Evolutionary conservation across 2,797 vertebrate species (phyloP), one percentile per base, ranked within the genome.

Genomic region (Champsocephalus esox): DNA sequence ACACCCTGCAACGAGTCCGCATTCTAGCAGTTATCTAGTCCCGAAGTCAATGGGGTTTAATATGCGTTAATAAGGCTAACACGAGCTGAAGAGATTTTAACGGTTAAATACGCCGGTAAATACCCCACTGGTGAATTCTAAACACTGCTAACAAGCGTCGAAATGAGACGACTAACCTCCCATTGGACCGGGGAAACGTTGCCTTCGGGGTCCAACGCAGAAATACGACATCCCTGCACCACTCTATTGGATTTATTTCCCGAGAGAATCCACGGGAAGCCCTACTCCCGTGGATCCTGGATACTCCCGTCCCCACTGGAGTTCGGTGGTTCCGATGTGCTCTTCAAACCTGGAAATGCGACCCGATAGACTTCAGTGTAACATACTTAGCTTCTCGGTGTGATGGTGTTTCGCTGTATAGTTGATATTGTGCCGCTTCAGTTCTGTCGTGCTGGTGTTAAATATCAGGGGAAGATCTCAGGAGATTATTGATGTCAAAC

Each of bases 401-500:
- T 90, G 8, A 60, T 80, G 1, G 86, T 88, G 71, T 69, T 81
- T 28, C 72, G 76, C 75, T 77, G 83, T 89, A n/a, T 44, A 75
- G 66, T 83, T 65, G 64, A 73, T 86, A 34, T 86, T 12, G 80
- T 88, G 82, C 73, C 71, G 88, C 83, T 88, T 87, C 71, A 81
- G 73, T 89, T 58, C 73, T 24, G 79, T 81, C 3, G 59, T 84
- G 73, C 56, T 85, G 83, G 46, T 88, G 76, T 79, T 86, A 79
- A 79, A 69, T 82, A 85, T 92, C 87, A 86, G 87, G 80, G 85
- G 80, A 88, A 81, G 85, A 88, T 93, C 92, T 95, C 93, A 94
- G 93, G 93, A 92, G 91, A 91, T 73, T 77, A 88, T 82, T 90
- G 87, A 93, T 93, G 91, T 94, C 93, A 93, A 74, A 85, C 58